phyloP scores from a whole-genome alignment of 2,888 invertebrate genomes.

The Chromoteleia sp. region DNA sequence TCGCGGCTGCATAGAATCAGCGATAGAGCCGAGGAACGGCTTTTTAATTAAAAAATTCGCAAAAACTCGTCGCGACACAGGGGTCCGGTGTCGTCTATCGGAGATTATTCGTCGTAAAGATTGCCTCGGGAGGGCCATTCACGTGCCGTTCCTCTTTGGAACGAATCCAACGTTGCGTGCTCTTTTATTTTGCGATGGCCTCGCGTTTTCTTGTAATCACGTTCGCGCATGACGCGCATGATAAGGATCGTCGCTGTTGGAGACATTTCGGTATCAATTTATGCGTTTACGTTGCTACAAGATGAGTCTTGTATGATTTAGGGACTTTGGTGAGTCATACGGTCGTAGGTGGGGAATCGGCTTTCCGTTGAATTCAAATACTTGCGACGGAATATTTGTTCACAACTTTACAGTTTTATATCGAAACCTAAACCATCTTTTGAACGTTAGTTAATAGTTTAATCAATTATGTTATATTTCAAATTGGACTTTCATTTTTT shows the following conservation, averaged over 20 bases:
- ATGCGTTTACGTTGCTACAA: slow-evolving; percentile 32
- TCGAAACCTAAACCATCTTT: no score
- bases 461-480: no score
- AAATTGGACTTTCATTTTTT: no score
- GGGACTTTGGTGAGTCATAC: slow-evolving; percentile 11
- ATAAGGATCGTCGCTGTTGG: slow-evolving; percentile 66
- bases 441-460: no score
- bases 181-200: slow-evolving; percentile 28
- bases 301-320: slow-evolving; percentile 21
- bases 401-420: background rate
- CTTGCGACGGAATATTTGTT: background rate
- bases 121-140: slow-evolving; percentile 44
- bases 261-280: slow-evolving; percentile 51
- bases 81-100: slow-evolving; percentile 54
- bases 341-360: background rate
- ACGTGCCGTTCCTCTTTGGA: slow-evolving; percentile 41
- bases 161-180: slow-evolving; percentile 9
- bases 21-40: background rate
- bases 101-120: slow-evolving; percentile 50
- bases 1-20: no score
- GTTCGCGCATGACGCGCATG: slow-evolving; percentile 42
- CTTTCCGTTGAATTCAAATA: background rate
- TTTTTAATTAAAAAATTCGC: slow-evolving; percentile 30
- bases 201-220: slow-evolving; percentile 52
- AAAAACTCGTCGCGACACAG: slow-evolving; percentile 52